phyloP scores from a whole-genome alignment of 2,888 invertebrate genomes.

The Leptogaster cylindrica region DNA sequence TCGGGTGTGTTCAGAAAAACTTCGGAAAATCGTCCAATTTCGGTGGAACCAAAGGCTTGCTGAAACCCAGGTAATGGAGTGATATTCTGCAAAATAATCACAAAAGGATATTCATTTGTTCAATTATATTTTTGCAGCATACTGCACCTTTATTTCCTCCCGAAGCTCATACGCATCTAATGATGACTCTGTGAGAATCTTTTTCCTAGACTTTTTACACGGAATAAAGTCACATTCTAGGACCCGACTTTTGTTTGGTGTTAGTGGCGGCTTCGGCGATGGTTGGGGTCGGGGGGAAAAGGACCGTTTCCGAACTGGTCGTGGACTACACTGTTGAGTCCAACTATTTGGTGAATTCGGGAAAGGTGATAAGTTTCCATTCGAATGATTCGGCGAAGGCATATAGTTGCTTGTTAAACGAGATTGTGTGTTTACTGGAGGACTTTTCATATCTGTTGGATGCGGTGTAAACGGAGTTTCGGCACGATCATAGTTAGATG shows the following conservation, averaged over 20 bases:
- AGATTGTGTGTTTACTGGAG: conserved; percentile 6
- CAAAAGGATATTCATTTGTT: background rate
- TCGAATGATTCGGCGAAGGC: conserved; percentile 6
- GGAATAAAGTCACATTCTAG: conserved; percentile 58
- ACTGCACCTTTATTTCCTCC: conserved; percentile 56
- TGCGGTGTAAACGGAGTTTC: conserved; percentile 34
- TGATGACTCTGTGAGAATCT: conserved; percentile 41
- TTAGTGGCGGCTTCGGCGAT: conserved; percentile 12
- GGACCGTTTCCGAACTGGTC: conserved; percentile 18
- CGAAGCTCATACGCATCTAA: conserved; percentile 50
- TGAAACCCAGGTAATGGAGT: conserved; percentile 79
- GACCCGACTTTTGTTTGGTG: conserved; percentile 53
- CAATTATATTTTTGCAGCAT: background rate
- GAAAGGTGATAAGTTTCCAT: conserved; percentile 33
- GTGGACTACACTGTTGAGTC: conserved; percentile 42
- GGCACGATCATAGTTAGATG: conserved; percentile 15
- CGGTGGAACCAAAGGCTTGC: conserved; percentile 85
- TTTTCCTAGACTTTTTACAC: conserved; percentile 57
- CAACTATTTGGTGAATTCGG: conserved; percentile 42
- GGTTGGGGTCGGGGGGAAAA: conserved; percentile 12
- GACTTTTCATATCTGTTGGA: background rate
- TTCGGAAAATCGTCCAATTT: conserved; percentile 83
- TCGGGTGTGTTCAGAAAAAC: conserved; percentile 64
- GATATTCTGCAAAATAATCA: conserved; percentile 51
- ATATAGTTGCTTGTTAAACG: conserved; percentile 21